phyloP scores from a whole-genome alignment of 2,888 invertebrate genomes.

The Neria commutata region DNA sequence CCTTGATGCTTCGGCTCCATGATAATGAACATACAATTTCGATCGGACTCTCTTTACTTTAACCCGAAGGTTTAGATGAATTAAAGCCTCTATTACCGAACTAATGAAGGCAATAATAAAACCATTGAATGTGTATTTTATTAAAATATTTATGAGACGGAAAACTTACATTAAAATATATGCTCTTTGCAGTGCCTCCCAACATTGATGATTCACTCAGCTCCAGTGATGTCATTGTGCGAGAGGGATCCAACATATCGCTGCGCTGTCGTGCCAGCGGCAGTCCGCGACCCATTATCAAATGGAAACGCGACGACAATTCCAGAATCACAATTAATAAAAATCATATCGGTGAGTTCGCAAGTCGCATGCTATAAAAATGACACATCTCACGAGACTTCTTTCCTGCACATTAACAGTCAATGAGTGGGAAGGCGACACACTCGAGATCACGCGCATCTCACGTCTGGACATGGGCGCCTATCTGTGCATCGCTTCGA shows the following conservation, averaged over 20 bases:
- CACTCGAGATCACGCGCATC: slow-evolving; percentile 82
- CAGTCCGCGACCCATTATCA: slow-evolving; percentile 85
- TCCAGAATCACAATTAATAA: slow-evolving; percentile 86
- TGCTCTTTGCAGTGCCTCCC: slow-evolving; percentile 76
- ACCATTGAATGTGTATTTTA: background rate
- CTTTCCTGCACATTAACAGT: slow-evolving; percentile 64
- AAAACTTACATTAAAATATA: background rate
- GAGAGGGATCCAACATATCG: slow-evolving; percentile 87
- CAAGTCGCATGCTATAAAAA: too few relatives aligned
- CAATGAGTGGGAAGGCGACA: slow-evolving; percentile 84
- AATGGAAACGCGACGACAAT: slow-evolving; percentile 91
- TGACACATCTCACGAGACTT: too few relatives aligned
- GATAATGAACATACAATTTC: background rate
- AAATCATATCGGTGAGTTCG: slow-evolving; percentile 73
- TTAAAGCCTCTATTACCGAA: too few relatives aligned
- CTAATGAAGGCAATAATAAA: background rate
- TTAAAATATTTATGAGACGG: background rate
- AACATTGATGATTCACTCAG: slow-evolving; percentile 89
- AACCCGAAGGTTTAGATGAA: too few relatives aligned
- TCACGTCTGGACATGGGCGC: slow-evolving; percentile 90
- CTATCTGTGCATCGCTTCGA: slow-evolving; percentile 86
- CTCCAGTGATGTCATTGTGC: slow-evolving; percentile 85
- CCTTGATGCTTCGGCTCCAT: too few relatives aligned
- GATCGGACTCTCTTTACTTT: too few relatives aligned
- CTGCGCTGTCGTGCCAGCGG: slow-evolving; percentile 87